Percentiles rank a stretch among this genome's conserved stretches.
Conservation (phyloP, 2,113 vertebrate species). For the Bubo scandiacus region DNA sequence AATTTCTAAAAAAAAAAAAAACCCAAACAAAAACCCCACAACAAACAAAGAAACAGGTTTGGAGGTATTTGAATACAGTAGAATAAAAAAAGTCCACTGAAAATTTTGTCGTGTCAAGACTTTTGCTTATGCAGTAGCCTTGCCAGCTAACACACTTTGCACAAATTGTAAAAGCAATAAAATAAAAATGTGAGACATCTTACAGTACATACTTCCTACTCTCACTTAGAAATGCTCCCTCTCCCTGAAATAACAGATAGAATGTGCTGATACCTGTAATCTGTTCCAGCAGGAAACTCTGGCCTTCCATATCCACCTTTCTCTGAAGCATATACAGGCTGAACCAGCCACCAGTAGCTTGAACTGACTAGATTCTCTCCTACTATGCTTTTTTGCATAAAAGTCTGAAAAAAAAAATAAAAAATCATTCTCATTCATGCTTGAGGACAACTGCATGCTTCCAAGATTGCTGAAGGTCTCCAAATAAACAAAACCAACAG, state of each 20-base stretch:
- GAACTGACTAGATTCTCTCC: background rate
- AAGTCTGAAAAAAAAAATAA: background rate
- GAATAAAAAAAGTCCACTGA: background rate
- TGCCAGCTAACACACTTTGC: background rate
- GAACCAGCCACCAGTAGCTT: background rate
- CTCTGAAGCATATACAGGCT: background rate
- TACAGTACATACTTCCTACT: background rate
- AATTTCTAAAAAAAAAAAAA: background rate
- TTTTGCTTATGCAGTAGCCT: background rate
- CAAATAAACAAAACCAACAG: background rate
- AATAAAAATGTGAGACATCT: background rate
- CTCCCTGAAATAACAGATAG: background rate
- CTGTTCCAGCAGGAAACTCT: background rate
- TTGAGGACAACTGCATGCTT: background rate
- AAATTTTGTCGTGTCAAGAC: background rate
- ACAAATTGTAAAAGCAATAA: background rate
- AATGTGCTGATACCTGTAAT: background rate
- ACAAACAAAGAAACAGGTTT: background rate
- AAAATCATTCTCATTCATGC: background rate
- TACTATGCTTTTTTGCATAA: background rate
- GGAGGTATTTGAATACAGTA: background rate
- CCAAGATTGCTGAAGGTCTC: background rate
- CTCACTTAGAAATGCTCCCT: background rate
- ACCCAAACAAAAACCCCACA: background rate
- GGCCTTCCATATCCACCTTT: background rate